Conservation (phyloP, 2,888 invertebrate genomes). For the Trissonchulus latispiculum region DNA sequence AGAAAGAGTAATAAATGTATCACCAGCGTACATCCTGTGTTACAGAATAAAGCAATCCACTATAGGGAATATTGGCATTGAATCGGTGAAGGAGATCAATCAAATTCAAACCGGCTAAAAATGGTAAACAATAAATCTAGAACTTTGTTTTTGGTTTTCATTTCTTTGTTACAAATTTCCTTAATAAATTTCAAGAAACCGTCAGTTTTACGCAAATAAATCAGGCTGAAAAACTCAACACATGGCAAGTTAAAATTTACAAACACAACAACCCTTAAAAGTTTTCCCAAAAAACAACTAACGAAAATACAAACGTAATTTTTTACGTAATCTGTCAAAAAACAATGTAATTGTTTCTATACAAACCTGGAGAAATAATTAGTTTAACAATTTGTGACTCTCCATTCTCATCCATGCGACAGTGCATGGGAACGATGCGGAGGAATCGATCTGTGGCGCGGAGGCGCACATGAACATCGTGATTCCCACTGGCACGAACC, state of each 20-base stretch:
- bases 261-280: too few species aligned
- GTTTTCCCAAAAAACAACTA: too few species aligned
- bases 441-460: conserved; percentile 69
- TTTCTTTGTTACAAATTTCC: too few species aligned
- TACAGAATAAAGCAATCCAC: conserved; percentile 86
- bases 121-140: conserved; percentile 55
- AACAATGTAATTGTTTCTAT: neutral
- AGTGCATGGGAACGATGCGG: conserved; percentile 70
- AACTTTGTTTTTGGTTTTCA: too few species aligned
- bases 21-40: conserved; percentile 89
- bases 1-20: too few species aligned
- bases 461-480: conserved; percentile 80
- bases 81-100: conserved; percentile 80
- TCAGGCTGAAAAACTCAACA: too few species aligned
- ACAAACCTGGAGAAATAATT: conserved; percentile 34
- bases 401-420: conserved; percentile 82
- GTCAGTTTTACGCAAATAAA: too few species aligned
- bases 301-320: too few species aligned
- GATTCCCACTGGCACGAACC: conserved; percentile 88
- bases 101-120: conserved; percentile 54
- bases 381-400: conserved; percentile 81
- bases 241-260: too few species aligned
- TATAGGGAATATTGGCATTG: conserved; percentile 94
- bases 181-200: too few species aligned
- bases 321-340: too few species aligned